phyloP scores from a whole-genome alignment of 2,113 vertebrate species.

The Proteles cristata region DNA sequence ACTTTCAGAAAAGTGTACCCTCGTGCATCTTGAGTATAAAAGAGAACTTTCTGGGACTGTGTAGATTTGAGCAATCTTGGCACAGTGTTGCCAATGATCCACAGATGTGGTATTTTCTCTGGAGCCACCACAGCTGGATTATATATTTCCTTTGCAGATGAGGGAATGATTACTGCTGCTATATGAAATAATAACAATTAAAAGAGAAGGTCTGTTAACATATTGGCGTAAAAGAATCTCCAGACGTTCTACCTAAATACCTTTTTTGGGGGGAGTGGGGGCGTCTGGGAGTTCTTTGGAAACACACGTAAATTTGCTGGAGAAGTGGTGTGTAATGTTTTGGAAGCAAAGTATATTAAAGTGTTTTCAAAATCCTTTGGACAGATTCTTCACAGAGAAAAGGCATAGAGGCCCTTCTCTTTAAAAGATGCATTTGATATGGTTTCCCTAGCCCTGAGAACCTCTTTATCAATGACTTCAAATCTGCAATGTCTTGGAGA shows the following conservation, averaged over 20 bases:
- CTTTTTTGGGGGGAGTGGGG: neutral
- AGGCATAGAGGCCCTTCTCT: conserved; percentile 2
- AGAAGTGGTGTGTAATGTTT: conserved; percentile 66
- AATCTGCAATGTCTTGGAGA: neutral
- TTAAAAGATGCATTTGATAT: conserved; percentile 18
- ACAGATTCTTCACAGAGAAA: conserved; percentile 53
- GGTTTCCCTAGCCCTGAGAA: neutral
- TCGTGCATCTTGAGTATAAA: conserved; percentile 69
- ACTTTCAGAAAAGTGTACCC: conserved; percentile 71
- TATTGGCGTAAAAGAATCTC: conserved; percentile 64
- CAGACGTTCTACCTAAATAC: conserved; percentile 59
- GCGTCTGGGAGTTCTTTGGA: conserved; percentile 61
- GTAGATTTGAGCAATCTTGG: conserved; percentile 52
- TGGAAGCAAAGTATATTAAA: conserved; percentile 34
- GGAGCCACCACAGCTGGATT: conserved; percentile 78
- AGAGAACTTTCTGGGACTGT: conserved; percentile 24
- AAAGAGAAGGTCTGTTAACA: conserved; percentile 72
- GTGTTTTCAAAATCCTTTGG: conserved; percentile 67
- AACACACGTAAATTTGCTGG: conserved; percentile 58
- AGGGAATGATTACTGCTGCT: conserved; percentile 77
- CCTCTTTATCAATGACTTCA: conserved; percentile 23
- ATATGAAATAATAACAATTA: conserved; percentile 71
- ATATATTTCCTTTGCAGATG: conserved; percentile 83
- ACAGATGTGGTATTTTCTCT: conserved; percentile 84
- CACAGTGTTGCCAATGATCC: conserved; percentile 71